Base-by-base conservation (phyloP, 2,797 vertebrate species). In the Eutrigla gurnardus region DNA sequence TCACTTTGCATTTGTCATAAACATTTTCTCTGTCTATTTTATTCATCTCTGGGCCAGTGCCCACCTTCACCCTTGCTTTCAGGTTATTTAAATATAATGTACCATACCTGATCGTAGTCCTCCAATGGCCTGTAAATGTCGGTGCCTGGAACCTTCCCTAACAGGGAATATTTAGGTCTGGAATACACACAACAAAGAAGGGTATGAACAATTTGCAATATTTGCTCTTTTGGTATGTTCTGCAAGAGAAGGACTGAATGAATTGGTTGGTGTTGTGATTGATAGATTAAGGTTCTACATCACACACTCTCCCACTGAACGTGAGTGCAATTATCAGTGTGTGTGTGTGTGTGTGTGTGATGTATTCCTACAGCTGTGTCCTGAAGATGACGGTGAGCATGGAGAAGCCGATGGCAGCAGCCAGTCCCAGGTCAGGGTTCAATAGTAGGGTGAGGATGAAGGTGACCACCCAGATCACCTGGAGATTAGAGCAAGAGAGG, bases 381-480 rank as follows among this genome's bases (percentile, higher is more conserved):
- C 96, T 96, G 93, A 98, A 94, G 91, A 99, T 96, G 84, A 99
- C 91, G 0, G 96, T 97, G 81, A 99, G 92, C 81, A 99, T 90
- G 33, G 96, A 95, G 70, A 99, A 99, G 40, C 70, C 96, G n/a
- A 99, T 95, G 0, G 97, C 92, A n/a, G 89, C 96, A 0, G 88
- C 96, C 64, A 99, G 93, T 37, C 98, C 97, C 0, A 99, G 45
- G 86, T 98, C 97, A 84, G 97, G 89, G 84, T 98, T 97, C 13
- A 98, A 88, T 35, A 96, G 17, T 53, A 97, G 7, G 0, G 97
- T 98, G 77, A 96, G 88, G 70, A 96, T 73, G 8, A 99, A 95
- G 8, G 97, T 98, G 82, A 93, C 94, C 15, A 98, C n/a, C 98
- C 98, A 99, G 82, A 99, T 84, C 39, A 96, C 3, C 98, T 99